A percentile compares a stretch with the other conserved stretches of the same genome.
Evolutionary conservation across 2,797 vertebrate genomes (phyloP).

Genomic region (Remorina albescens): DNA sequence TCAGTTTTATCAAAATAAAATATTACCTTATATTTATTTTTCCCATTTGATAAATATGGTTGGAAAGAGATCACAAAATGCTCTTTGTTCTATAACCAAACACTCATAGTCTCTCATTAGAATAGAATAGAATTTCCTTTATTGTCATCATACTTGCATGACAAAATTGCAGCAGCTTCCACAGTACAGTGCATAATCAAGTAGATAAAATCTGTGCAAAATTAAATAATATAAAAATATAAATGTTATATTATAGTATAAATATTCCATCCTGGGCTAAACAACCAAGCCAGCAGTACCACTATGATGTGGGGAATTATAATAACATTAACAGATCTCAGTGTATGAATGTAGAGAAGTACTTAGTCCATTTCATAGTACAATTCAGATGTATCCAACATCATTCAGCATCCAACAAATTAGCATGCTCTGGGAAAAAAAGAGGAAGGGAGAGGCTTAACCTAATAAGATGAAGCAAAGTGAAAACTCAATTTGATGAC

Average conservation of each 20-base stretch:
- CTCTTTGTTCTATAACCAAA: slow-evolving; percentile 2
- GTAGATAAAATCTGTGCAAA: too few relatives aligned
- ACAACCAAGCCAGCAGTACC: background rate
- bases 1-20: background rate
- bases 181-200: too few relatives aligned
- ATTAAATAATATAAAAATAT: too few relatives aligned
- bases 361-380: slow-evolving; percentile 46
- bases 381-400: slow-evolving; percentile 25
- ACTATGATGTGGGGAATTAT: slow-evolving; percentile 20
- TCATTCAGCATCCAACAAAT: slow-evolving; percentile 41
- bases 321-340: slow-evolving; percentile 17
- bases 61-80: background rate
- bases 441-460: too few relatives aligned
- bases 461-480: slow-evolving; percentile 45
- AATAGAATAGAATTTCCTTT: too few relatives aligned
- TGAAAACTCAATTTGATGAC: slow-evolving; percentile 64
- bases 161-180: too few relatives aligned
- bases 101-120: slow-evolving; percentile 12
- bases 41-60: background rate
- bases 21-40: background rate
- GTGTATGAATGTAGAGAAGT: slow-evolving; percentile 33
- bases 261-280: background rate
- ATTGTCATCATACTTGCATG: too few relatives aligned
- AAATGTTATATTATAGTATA: too few relatives aligned
- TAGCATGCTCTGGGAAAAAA: slow-evolving; percentile 53